phyloP scores from a whole-genome alignment of 1,140 invertebrate species.

The Heliconius congener region DNA sequence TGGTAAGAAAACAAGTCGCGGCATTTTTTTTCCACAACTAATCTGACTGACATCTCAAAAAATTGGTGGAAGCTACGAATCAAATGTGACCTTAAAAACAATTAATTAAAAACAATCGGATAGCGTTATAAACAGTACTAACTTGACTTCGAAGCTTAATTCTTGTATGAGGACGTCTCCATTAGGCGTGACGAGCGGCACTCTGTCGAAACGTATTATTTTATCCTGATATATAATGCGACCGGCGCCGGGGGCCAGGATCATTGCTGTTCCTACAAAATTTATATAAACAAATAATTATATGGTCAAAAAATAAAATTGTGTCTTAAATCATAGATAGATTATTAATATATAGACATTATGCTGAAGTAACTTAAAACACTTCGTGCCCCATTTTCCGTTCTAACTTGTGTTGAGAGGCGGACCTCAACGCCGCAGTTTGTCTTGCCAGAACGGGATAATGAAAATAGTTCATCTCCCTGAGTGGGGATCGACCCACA shows the following conservation, averaged over 20 bases:
- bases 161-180: slow-evolving; percentile 96
- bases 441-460: too few relatives aligned
- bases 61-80: background rate
- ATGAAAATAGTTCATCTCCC: too few relatives aligned
- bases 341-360: too few relatives aligned
- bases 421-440: too few relatives aligned
- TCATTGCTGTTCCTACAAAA: slow-evolving; percentile 19
- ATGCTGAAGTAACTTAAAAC: too few relatives aligned
- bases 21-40: background rate
- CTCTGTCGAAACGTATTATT: slow-evolving; percentile 95
- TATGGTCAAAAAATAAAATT: too few relatives aligned
- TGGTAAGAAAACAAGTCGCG: background rate
- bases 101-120: background rate
- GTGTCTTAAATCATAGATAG: too few relatives aligned
- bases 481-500: too few relatives aligned
- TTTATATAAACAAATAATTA: background rate
- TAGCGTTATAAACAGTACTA: slow-evolving; percentile 43
- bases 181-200: slow-evolving; percentile 98
- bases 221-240: slow-evolving; percentile 93
- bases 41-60: background rate
- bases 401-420: too few relatives aligned
- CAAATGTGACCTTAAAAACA: too few relatives aligned
- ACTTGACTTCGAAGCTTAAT: slow-evolving; percentile 93
- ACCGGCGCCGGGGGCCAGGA: slow-evolving; percentile 87
- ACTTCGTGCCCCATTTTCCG: too few relatives aligned